Percentiles rank a stretch among this genome's conserved stretches.
phyloP scores from a whole-genome alignment of 2,113 vertebrate species.

The Corythoichthys intestinalis region DNA sequence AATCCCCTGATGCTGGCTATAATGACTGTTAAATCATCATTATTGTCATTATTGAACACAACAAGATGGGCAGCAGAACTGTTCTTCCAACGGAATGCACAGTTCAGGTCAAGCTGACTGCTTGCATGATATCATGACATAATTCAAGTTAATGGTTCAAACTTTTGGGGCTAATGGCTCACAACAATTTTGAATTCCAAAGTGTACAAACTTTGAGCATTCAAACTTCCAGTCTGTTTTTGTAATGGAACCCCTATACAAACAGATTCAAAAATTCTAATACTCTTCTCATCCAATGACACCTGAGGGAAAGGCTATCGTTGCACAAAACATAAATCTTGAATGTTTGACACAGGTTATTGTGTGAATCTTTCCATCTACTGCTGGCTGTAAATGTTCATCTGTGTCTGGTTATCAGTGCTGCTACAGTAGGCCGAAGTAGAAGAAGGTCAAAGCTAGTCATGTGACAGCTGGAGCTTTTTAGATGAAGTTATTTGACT shows the following conservation, averaged over 20 bases:
- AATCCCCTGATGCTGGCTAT: neutral
- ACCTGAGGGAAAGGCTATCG: neutral
- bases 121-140: neutral
- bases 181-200: neutral
- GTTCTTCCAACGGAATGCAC: neutral
- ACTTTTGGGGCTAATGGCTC: neutral
- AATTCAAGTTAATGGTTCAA: neutral
- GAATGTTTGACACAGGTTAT: constrained; percentile 5
- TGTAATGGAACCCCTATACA: neutral
- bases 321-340: neutral
- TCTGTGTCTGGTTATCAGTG: constrained; percentile 59
- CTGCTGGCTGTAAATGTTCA: constrained; percentile 59
- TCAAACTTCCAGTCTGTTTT: neutral
- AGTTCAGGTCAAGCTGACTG: neutral
- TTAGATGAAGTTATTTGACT: constrained; percentile 53
- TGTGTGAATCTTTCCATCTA: constrained; percentile 53
- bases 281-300: neutral
- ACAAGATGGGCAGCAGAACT: neutral
- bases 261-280: neutral
- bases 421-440: constrained; percentile 57
- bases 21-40: neutral
- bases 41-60: neutral
- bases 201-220: neutral
- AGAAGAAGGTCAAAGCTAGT: constrained; percentile 58
- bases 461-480: constrained; percentile 61